A percentile compares a stretch with the other conserved stretches of the same genome.
Conservation (phyloP, 1,140 invertebrate genomes). For the Manduca sexta region DNA sequence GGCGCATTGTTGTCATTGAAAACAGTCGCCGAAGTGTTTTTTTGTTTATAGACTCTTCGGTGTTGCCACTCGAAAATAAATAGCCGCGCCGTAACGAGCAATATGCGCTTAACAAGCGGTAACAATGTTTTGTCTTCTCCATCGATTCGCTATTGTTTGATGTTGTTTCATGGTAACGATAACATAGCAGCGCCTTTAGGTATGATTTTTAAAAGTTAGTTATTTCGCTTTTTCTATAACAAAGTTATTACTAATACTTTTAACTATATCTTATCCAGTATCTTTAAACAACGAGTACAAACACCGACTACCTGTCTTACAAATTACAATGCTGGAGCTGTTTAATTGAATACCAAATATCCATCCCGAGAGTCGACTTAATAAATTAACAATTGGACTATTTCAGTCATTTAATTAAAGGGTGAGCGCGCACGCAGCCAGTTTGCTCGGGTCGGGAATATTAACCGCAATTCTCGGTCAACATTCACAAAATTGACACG, state of each 20-base stretch:
- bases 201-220: not conserved
- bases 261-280: no score
- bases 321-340: not conserved
- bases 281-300: not conserved
- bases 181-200: slow-evolving; percentile 16
- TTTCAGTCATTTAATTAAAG: slow-evolving; percentile 71
- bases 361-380: slow-evolving; percentile 27
- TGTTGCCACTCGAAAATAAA: slow-evolving; percentile 71
- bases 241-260: no score
- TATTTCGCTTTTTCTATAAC: no score
- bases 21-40: slow-evolving; percentile 68
- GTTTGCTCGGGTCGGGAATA: slow-evolving; percentile 62
- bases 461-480: slow-evolving; percentile 72
- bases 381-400: slow-evolving; percentile 62
- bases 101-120: slow-evolving; percentile 64
- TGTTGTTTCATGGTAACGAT: slow-evolving; percentile 26
- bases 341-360: slow-evolving; percentile 30
- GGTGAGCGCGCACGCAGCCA: slow-evolving; percentile 48
- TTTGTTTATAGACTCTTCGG: slow-evolving; percentile 69
- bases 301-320: not conserved
- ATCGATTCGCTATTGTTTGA: slow-evolving; percentile 49
- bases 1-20: slow-evolving; percentile 67
- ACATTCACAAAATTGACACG: slow-evolving; percentile 73
- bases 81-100: slow-evolving; percentile 63
- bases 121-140: slow-evolving; percentile 52